These are phyloP conservation scores for Tokudaia tokunoshimensis DNA, from an alignment of 2,797 vertebrate genomes.

Conservation along the genomic window DNA sequence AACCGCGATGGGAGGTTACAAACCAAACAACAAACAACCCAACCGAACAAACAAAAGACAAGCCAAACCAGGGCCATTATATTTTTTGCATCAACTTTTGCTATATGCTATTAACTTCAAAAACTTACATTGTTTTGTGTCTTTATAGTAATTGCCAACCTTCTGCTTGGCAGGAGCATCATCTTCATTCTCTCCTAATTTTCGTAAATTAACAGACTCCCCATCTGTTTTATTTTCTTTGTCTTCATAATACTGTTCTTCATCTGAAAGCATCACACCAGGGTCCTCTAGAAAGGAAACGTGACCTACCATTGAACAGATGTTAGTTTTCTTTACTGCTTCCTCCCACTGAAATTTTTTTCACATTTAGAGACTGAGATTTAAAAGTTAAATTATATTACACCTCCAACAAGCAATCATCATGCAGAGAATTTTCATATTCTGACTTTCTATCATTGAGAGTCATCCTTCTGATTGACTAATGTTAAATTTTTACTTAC, in stretches of 20 bases:
- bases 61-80: background rate
- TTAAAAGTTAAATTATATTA: conserved; percentile 50
- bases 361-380: background rate
- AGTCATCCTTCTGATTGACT: background rate
- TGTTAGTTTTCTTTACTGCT: background rate
- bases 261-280: background rate
- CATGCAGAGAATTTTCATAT: background rate
- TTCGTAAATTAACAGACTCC: background rate
- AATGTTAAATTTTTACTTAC: conserved; percentile 68
- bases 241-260: conserved; percentile 4
- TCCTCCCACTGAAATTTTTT: background rate
- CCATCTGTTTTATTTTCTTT: background rate
- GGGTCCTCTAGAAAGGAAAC: background rate
- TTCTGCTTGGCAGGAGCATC: conserved; percentile 55
- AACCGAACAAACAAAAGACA: background rate
- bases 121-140: conserved; percentile 72
- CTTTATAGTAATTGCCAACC: conserved; percentile 60
- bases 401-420: background rate
- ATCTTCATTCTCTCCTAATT: background rate
- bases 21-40: background rate
- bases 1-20: background rate
- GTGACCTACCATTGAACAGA: background rate
- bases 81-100: background rate
- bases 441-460: background rate
- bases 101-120: conserved; percentile 49